These are phyloP conservation scores for Chloroclysta siterata DNA, from an alignment of 2,888 invertebrate genomes.

Conservation along the genomic window DNA sequence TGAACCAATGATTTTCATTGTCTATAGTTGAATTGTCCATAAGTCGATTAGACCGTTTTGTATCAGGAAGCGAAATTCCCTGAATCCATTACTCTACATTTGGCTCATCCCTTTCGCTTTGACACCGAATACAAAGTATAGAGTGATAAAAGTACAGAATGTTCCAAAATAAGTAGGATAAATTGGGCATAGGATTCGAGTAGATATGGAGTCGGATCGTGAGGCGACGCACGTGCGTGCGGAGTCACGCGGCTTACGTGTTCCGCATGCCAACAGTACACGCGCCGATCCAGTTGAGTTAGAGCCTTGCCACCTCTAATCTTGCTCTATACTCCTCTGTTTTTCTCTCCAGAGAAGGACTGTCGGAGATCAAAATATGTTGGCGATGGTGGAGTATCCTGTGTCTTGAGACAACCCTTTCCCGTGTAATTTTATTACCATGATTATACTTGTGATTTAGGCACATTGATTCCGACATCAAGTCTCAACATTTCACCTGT, in stretches of 20 bases:
- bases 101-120: constrained; percentile 49
- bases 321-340: constrained; percentile 31
- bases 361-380: constrained; percentile 44
- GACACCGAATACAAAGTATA: constrained; percentile 51
- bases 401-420: constrained; percentile 52
- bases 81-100: constrained; percentile 45
- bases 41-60: constrained; percentile 24
- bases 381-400: constrained; percentile 52
- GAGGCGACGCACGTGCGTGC: constrained; percentile 66
- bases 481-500: constrained; percentile 23
- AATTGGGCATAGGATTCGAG: constrained; percentile 66
- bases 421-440: constrained; percentile 43
- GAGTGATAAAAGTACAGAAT: constrained; percentile 58
- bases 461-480: constrained; percentile 36
- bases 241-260: constrained; percentile 70
- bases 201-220: constrained; percentile 58
- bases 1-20: neutral
- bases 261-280: constrained; percentile 54
- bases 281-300: constrained; percentile 53
- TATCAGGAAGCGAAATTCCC: constrained; percentile 36
- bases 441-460: constrained; percentile 35
- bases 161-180: constrained; percentile 65
- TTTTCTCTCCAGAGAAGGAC: constrained; percentile 24
- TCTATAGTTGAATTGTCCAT: constrained; percentile 11
- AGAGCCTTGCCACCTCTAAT: constrained; percentile 46